These are phyloP conservation scores for Babylonia areolata DNA, from an alignment of 1,140 invertebrate genomes.

Conservation along the genomic window DNA sequence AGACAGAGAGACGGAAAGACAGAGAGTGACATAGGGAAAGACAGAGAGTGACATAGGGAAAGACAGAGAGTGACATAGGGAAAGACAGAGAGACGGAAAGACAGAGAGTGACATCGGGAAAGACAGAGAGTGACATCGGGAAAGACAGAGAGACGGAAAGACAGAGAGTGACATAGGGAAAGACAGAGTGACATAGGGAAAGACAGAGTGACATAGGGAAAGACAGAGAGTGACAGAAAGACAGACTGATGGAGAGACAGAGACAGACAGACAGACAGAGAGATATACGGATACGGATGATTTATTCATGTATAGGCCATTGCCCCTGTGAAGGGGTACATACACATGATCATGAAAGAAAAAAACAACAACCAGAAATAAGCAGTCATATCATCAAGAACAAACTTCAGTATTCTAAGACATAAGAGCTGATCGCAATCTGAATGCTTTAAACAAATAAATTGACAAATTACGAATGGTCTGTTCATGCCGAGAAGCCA, in stretches of 20 bases:
- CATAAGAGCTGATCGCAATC: too few relatives aligned
- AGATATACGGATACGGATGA: too few relatives aligned
- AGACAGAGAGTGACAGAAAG: background rate
- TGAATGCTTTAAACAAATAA: too few relatives aligned
- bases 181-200: slow-evolving; percentile 31
- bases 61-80: slow-evolving; percentile 21
- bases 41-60: slow-evolving; percentile 12
- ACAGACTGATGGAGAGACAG: background rate
- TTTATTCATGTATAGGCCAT: too few relatives aligned
- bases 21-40: background rate
- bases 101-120: background rate
- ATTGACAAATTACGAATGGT: too few relatives aligned
- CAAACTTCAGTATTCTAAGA: too few relatives aligned
- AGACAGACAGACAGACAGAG: slow-evolving; percentile 6
- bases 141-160: slow-evolving; percentile 26
- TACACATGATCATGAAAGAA: too few relatives aligned
- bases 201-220: slow-evolving; percentile 32
- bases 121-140: slow-evolving; percentile 29
- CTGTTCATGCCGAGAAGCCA: too few relatives aligned
- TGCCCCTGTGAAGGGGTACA: too few relatives aligned
- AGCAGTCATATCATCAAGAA: too few relatives aligned
- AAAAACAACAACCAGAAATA: too few relatives aligned
- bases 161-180: slow-evolving; percentile 28
- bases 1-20: background rate
- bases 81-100: slow-evolving; percentile 8